Conservation (phyloP, 2,888 invertebrate genomes). For the Leucophora obtusa region DNA sequence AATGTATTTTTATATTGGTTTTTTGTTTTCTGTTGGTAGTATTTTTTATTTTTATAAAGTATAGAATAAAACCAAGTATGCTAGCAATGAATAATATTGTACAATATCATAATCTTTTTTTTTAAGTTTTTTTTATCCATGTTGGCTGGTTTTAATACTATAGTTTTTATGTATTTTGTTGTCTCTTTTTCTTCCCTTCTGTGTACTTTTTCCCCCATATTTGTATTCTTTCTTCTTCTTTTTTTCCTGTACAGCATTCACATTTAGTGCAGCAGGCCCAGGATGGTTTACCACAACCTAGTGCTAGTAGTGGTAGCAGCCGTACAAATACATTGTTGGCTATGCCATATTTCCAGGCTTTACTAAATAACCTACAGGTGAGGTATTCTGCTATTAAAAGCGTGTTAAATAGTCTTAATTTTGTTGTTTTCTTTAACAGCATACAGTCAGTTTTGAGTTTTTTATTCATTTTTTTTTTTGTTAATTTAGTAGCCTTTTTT, state of each 20-base stretch:
- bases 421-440: conserved; percentile 12
- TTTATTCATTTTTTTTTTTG: conserved; percentile 18
- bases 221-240: conserved; percentile 15
- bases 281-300: conserved; percentile 77
- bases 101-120: conserved; percentile 62
- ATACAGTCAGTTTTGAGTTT: conserved; percentile 31
- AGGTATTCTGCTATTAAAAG: conserved; percentile 75
- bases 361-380: conserved; percentile 87
- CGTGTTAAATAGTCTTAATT: conserved; percentile 45
- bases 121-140: neutral
- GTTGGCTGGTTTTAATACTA: conserved; percentile 6
- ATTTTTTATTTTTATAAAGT: neutral
- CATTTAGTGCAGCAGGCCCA: conserved; percentile 76
- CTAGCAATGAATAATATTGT: conserved; percentile 59
- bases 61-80: conserved; percentile 19
- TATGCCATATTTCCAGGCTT: conserved; percentile 85
- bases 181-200: conserved; percentile 51
- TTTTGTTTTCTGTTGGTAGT: conserved; percentile 1
- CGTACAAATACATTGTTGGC: conserved; percentile 76
- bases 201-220: conserved; percentile 33
- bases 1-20: neutral
- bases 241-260: conserved; percentile 70
- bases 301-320: conserved; percentile 78
- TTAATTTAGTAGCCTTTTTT: conserved; percentile 18
- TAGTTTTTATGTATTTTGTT: conserved; percentile 38